A percentile compares a stretch with the other conserved stretches of the same genome.
Evolutionary conservation across 2,113 vertebrate species (phyloP).

Genomic region (Trematomus loennbergii): DNA sequence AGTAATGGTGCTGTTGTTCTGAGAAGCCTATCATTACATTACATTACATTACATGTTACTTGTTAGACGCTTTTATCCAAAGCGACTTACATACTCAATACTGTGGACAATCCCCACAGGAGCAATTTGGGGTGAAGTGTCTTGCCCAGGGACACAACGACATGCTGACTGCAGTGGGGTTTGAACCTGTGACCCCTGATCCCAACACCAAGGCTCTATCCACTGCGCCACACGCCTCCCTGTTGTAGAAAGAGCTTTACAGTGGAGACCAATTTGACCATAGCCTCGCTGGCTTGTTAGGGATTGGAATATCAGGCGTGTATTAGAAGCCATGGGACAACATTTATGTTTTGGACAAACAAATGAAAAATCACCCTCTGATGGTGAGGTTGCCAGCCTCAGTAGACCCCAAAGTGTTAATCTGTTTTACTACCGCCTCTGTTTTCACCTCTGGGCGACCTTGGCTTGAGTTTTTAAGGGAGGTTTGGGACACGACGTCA

Average conservation of each 20-base stretch:
- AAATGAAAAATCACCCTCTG: conserved; percentile 7
- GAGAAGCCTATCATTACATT: too few relatives aligned
- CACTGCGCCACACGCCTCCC: too few relatives aligned
- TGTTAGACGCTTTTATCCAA: too few relatives aligned
- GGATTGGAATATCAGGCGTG: not conserved
- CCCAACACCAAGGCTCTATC: too few relatives aligned
- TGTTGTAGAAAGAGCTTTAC: conserved; percentile 14
- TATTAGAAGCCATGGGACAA: not conserved
- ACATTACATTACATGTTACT: too few relatives aligned
- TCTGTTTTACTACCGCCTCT: conserved; percentile 5
- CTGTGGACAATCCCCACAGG: too few relatives aligned
- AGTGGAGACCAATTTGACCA: not conserved
- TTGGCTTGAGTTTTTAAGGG: conserved; percentile 10
- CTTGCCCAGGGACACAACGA: too few relatives aligned
- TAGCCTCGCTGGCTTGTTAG: not conserved
- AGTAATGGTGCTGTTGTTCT: not conserved
- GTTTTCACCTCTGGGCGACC: conserved; percentile 25
- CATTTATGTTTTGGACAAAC: conserved; percentile 6
- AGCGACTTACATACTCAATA: too few relatives aligned
- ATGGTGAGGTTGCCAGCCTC: conserved; percentile 2
- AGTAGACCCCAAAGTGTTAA: conserved; percentile 13
- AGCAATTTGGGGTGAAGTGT: too few relatives aligned
- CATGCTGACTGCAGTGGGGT: too few relatives aligned
- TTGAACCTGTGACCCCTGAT: too few relatives aligned
- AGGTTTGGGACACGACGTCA: conserved; percentile 9